phyloP scores from a whole-genome alignment of 2,113 vertebrate genomes.

The Pteropus alecto region DNA sequence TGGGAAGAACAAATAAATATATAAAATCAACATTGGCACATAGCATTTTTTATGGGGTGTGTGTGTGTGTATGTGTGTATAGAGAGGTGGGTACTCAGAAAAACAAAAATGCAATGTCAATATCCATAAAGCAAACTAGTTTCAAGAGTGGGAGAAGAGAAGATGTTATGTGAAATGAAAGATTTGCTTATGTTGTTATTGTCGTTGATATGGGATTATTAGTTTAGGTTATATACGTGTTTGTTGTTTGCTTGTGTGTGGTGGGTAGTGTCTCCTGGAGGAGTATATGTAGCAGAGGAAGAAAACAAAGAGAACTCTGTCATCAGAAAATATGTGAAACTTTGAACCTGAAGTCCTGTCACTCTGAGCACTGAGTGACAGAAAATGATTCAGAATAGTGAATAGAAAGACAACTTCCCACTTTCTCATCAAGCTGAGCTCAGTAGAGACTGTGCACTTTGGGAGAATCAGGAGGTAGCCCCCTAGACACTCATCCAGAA shows the following conservation, averaged over 20 bases:
- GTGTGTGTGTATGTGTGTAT: rapidly evolving
- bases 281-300: neutral
- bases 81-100: neutral
- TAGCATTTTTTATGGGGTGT: neutral
- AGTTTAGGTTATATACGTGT: neutral
- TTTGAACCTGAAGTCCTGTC: neutral
- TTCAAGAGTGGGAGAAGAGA: neutral
- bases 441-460: neutral
- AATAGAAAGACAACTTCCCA: neutral
- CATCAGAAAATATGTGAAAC: neutral
- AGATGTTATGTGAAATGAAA: neutral
- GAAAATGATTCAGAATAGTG: neutral
- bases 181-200: neutral
- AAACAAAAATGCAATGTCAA: neutral
- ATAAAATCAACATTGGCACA: neutral
- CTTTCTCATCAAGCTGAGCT: neutral
- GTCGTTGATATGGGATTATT: neutral
- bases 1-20: neutral
- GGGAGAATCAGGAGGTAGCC: neutral
- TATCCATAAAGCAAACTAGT: neutral
- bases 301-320: neutral
- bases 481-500: neutral
- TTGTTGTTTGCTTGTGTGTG: neutral
- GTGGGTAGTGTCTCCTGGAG: neutral
- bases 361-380: neutral